phyloP scores from a whole-genome alignment of 1,140 invertebrate species.

The Coenobita brevimanus region DNA sequence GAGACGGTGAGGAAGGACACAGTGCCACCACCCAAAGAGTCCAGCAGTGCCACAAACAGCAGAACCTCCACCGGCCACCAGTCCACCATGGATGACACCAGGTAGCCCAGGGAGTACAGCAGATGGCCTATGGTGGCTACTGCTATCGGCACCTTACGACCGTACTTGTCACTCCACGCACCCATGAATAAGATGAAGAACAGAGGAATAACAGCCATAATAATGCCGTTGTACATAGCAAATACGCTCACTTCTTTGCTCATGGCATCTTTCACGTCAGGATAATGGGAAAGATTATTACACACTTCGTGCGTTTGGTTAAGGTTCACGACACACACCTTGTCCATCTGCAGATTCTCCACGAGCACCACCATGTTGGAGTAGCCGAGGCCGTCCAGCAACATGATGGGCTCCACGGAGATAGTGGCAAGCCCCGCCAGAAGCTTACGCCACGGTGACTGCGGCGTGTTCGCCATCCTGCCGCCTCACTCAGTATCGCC shows the following conservation, averaged over 20 bases:
- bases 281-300: conserved; percentile 81
- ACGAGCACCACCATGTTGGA: conserved; percentile 69
- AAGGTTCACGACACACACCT: conserved; percentile 87
- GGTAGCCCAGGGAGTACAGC: conserved; percentile 83
- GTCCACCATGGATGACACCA: conserved; percentile 85
- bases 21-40: conserved; percentile 84
- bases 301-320: conserved; percentile 82
- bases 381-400: conserved; percentile 67
- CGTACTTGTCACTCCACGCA: conserved; percentile 74
- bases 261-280: conserved; percentile 83
- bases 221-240: conserved; percentile 69
- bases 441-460: conserved; percentile 26
- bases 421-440: conserved; percentile 31
- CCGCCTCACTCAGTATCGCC: too few species aligned
- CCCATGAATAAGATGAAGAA: conserved; percentile 72
- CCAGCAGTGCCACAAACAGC: conserved; percentile 72
- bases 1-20: conserved; percentile 92
- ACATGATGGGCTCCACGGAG: conserved; percentile 68
- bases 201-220: conserved; percentile 65
- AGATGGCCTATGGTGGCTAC: conserved; percentile 87
- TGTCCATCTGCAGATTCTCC: conserved; percentile 83
- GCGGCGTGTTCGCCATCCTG: conserved; percentile 1
- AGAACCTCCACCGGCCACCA: conserved; percentile 80
- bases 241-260: conserved; percentile 83
- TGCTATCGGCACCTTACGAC: conserved; percentile 86